Percentiles rank a stretch among this genome's conserved stretches.
Conservation (phyloP, 2,888 invertebrate genomes). For the Bombyx huttoni region DNA sequence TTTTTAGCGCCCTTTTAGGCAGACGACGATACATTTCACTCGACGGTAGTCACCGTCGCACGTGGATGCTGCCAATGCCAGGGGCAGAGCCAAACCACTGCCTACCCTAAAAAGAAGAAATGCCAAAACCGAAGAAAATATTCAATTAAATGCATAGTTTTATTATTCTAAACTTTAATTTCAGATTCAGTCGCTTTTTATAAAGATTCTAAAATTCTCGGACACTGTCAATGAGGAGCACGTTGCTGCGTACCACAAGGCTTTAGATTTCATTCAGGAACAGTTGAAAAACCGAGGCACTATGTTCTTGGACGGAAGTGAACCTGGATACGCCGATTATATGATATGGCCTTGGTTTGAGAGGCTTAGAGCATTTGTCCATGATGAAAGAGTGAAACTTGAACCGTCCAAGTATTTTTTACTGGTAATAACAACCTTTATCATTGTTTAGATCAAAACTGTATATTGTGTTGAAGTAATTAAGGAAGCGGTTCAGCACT, state of each 20-base stretch:
- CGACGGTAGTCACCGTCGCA: too few relatives aligned
- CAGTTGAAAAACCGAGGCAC: slow-evolving; percentile 74
- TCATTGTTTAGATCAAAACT: neutral
- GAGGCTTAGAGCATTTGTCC: slow-evolving; percentile 60
- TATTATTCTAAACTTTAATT: slow-evolving; percentile 5
- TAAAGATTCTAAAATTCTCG: slow-evolving; percentile 27
- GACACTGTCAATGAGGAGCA: slow-evolving; percentile 31
- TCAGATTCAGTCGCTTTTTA: slow-evolving; percentile 31
- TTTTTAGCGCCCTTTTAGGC: too few relatives aligned
- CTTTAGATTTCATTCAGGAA: slow-evolving; percentile 74
- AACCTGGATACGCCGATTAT: slow-evolving; percentile 84
- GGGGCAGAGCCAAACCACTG: too few relatives aligned
- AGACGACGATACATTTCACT: too few relatives aligned
- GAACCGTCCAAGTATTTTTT: slow-evolving; percentile 66
- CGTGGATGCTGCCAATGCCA: too few relatives aligned
- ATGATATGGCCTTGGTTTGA: slow-evolving; percentile 94
- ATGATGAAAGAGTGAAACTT: slow-evolving; percentile 59
- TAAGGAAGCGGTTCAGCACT: too few relatives aligned
- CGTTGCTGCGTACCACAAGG: slow-evolving; percentile 30
- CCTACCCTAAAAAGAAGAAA: too few relatives aligned
- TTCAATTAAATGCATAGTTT: neutral
- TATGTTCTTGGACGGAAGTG: slow-evolving; percentile 74
- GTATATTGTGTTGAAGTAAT: neutral
- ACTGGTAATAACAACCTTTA: slow-evolving; percentile 29
- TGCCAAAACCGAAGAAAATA: too few relatives aligned